Evolutionary conservation across 1,140 invertebrate genomes (phyloP).

Genomic region (Drosophila pachea): DNA sequence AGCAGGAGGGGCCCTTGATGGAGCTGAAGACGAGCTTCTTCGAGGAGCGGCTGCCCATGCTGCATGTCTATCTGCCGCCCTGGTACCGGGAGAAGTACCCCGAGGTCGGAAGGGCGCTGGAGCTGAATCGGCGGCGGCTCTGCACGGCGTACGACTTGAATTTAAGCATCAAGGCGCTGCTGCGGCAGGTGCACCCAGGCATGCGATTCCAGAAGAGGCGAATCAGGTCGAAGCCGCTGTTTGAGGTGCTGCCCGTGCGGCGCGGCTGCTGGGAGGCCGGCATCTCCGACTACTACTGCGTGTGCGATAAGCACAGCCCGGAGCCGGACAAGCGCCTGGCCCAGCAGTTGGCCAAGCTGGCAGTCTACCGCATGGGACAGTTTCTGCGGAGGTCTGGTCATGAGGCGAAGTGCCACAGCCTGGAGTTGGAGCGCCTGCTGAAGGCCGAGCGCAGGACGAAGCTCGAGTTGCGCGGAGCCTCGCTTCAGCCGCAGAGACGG

Average conservation of each 20-base stretch:
- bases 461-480: slow-evolving; percentile 10
- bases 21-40: slow-evolving; percentile 83
- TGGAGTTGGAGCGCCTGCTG: slow-evolving; percentile 4
- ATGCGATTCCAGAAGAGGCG: slow-evolving; percentile 50
- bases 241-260: slow-evolving; percentile 81
- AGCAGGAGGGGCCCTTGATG: slow-evolving; percentile 88
- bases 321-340: slow-evolving; percentile 66
- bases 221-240: slow-evolving; percentile 78
- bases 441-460: slow-evolving; percentile 14
- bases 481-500: background rate
- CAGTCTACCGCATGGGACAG: slow-evolving; percentile 79
- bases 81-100: slow-evolving; percentile 85
- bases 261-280: slow-evolving; percentile 85
- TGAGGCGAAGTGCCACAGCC: slow-evolving; percentile 3
- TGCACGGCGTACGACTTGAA: slow-evolving; percentile 91
- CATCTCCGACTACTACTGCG: slow-evolving; percentile 88
- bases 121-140: slow-evolving; percentile 85
- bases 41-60: slow-evolving; percentile 94
- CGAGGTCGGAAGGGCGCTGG: slow-evolving; percentile 83
- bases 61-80: slow-evolving; percentile 87
- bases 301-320: slow-evolving; percentile 81
- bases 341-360: slow-evolving; percentile 73
- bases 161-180: slow-evolving; percentile 81
- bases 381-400: slow-evolving; percentile 63
- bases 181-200: slow-evolving; percentile 85